Conservation (phyloP, 2,797 vertebrate species). For the Gadopsis marmoratus region DNA sequence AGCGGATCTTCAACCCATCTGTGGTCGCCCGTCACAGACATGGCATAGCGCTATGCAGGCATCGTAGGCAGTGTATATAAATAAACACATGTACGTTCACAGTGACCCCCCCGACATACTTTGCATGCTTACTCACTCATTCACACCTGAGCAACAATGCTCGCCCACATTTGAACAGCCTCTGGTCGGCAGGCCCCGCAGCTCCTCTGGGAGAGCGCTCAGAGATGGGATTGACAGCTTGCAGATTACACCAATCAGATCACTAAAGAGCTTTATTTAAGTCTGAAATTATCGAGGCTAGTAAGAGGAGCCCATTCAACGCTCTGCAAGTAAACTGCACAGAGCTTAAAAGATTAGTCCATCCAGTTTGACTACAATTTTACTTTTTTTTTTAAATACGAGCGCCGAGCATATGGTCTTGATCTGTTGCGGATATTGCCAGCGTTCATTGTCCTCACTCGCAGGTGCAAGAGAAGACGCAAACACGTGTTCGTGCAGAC, state of each 20-base stretch:
- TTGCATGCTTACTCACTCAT: slow-evolving; percentile 50
- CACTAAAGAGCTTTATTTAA: slow-evolving; percentile 82
- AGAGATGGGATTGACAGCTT: slow-evolving; percentile 78
- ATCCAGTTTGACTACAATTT: slow-evolving; percentile 77
- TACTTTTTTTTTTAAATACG: slow-evolving; percentile 74
- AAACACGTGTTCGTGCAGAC: slow-evolving; percentile 63
- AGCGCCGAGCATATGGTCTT: slow-evolving; percentile 70
- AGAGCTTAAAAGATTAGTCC: slow-evolving; percentile 79
- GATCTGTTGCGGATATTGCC: slow-evolving; percentile 67
- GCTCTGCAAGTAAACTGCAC: slow-evolving; percentile 75
- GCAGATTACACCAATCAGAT: slow-evolving; percentile 83
- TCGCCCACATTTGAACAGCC: slow-evolving; percentile 51
- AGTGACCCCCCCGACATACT: slow-evolving; percentile 37
- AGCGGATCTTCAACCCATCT: slow-evolving; percentile 79
- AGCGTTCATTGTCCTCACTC: slow-evolving; percentile 62
- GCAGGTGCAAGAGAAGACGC: slow-evolving; percentile 69
- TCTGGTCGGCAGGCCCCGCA: slow-evolving; percentile 29
- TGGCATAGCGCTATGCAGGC: slow-evolving; percentile 34
- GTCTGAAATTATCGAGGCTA: slow-evolving; percentile 81
- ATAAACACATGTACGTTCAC: slow-evolving; percentile 40
- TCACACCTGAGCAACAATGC: slow-evolving; percentile 68
- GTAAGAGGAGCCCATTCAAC: slow-evolving; percentile 76
- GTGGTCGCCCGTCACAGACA: slow-evolving; percentile 64
- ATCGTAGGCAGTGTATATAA: background rate
- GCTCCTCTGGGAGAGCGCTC: slow-evolving; percentile 59